Evolutionary conservation across 2,888 invertebrate species (phyloP).

Genomic region (Chloroclysta siterata): DNA sequence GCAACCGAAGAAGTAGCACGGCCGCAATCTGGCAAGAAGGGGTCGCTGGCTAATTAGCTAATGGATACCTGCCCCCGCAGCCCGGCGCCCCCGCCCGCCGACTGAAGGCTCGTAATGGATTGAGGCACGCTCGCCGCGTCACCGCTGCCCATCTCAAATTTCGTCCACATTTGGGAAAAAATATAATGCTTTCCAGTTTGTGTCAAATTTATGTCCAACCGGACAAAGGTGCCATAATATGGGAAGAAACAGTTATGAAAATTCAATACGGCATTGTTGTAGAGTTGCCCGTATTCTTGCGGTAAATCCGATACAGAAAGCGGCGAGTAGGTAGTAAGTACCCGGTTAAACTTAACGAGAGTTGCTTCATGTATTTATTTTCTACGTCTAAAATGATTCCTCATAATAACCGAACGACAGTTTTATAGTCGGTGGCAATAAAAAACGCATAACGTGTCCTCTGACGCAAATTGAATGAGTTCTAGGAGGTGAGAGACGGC

Average conservation of each 20-base stretch:
- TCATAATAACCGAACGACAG: constrained; percentile 68
- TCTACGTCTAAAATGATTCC: constrained; percentile 54
- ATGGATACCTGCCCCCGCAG: constrained; percentile 61
- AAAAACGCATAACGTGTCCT: constrained; percentile 77
- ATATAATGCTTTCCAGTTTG: constrained; percentile 6
- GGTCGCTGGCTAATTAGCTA: constrained; percentile 78
- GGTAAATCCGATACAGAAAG: constrained; percentile 11
- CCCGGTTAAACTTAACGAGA: constrained; percentile 17
- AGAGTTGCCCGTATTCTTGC: constrained; percentile 14
- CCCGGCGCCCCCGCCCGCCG: constrained; percentile 43
- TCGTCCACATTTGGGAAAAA: constrained; percentile 35
- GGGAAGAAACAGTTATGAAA: constrained; percentile 2
- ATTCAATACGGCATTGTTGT: constrained; percentile 18
- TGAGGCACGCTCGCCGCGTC: constrained; percentile 71
- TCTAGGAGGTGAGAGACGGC: constrained; percentile 57
- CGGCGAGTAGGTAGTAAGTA: constrained; percentile 2
- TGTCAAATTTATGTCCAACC: constrained; percentile 1
- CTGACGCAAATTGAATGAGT: constrained; percentile 75
- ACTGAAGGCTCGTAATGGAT: constrained; percentile 69
- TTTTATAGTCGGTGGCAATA: constrained; percentile 76
- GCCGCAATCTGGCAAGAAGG: constrained; percentile 80
- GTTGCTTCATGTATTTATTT: constrained; percentile 33
- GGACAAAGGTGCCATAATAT: not conserved
- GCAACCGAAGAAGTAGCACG: constrained; percentile 64
- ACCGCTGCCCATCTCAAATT: constrained; percentile 68